These are phyloP conservation scores for Parelbella ahira DNA, from an alignment of 2,888 invertebrate species.

Conservation along the genomic window DNA sequence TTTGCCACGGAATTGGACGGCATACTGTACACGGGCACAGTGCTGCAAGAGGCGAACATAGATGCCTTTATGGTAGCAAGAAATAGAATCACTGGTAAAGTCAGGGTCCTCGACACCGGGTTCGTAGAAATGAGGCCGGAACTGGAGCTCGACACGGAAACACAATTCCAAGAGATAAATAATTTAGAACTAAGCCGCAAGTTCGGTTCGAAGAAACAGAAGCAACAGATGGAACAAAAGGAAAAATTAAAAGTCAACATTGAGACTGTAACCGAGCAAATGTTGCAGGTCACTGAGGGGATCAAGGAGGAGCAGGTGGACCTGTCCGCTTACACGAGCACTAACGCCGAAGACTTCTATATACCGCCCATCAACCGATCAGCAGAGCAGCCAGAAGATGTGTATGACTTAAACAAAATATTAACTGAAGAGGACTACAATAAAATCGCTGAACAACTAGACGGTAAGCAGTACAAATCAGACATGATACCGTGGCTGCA, in stretches of 20 bases:
- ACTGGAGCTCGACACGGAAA: constrained; percentile 33
- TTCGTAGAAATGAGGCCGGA: constrained; percentile 51
- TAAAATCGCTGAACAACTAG: constrained; percentile 50
- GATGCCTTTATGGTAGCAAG: constrained; percentile 53
- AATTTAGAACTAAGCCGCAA: constrained; percentile 76
- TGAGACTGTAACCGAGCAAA: constrained; percentile 77
- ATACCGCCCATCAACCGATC: constrained; percentile 73
- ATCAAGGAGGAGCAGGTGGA: constrained; percentile 49
- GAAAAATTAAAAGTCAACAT: constrained; percentile 81
- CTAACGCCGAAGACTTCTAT: constrained; percentile 63
- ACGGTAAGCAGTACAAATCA: constrained; percentile 40
- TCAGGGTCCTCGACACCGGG: constrained; percentile 51
- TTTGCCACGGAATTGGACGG: constrained; percentile 4
- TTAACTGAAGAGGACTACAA: constrained; percentile 60
- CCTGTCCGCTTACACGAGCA: constrained; percentile 48
- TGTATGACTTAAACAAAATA: constrained; percentile 68
- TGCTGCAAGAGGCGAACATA: constrained; percentile 45
- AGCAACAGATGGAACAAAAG: constrained; percentile 79
- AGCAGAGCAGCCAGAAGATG: constrained; percentile 61
- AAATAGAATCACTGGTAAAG: constrained; percentile 58
- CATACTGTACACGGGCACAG: constrained; percentile 50
- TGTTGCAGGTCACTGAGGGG: constrained; percentile 70
- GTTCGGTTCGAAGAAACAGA: constrained; percentile 83
- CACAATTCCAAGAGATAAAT: constrained; percentile 42
- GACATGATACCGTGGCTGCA: constrained; percentile 45